Evolutionary conservation across 2,113 vertebrate species (phyloP).

Genomic region (Hymenochirus boettgeri): DNA sequence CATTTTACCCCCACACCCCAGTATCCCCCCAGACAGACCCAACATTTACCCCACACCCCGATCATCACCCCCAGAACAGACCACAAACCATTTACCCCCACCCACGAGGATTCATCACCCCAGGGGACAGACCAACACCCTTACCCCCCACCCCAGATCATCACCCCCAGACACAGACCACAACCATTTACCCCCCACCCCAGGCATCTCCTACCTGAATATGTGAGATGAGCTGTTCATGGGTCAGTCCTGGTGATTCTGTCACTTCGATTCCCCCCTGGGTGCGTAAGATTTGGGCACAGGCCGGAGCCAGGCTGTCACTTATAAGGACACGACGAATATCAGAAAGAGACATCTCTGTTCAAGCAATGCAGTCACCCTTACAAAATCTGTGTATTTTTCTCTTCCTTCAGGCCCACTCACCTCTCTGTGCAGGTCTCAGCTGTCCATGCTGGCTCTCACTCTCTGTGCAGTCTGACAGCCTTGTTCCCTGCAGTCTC

Average conservation of each 20-base stretch:
- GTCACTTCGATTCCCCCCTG: conserved; percentile 77
- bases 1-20: no score
- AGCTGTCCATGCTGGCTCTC: neutral
- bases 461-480: neutral
- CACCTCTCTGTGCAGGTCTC: neutral
- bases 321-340: conserved; percentile 82
- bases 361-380: neutral
- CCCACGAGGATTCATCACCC: no score
- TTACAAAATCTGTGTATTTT: no score
- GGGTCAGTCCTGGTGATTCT: conserved; percentile 77
- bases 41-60: no score
- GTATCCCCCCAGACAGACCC: no score
- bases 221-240: conserved; percentile 77
- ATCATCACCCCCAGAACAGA: no score
- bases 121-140: no score
- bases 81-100: no score
- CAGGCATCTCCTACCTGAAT: conserved; percentile 68
- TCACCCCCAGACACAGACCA: neutral
- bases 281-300: conserved; percentile 75
- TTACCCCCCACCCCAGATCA: neutral
- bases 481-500: neutral
- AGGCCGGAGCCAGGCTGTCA: conserved; percentile 86
- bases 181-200: neutral
- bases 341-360: conserved; percentile 68
- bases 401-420: neutral